Percentiles rank a stretch among this genome's conserved stretches.
Conservation (phyloP, 2,888 invertebrate genomes). For the Pandemis cinnamomeana region DNA sequence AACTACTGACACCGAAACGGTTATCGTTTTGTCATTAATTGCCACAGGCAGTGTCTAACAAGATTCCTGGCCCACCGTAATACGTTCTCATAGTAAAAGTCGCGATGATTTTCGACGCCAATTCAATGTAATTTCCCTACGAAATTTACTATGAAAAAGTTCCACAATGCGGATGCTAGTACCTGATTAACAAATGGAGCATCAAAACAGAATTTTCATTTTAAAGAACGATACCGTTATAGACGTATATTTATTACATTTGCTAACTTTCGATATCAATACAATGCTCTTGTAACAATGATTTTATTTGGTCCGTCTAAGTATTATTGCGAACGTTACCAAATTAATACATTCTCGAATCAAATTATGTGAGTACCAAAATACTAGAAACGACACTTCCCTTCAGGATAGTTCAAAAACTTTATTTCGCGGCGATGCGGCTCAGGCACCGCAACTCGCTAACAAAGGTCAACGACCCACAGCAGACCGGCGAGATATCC, state of each 20-base stretch:
- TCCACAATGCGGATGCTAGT: neutral
- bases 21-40: too few relatives aligned
- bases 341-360: constrained; percentile 1
- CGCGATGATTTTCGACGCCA: too few relatives aligned
- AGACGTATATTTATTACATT: constrained; percentile 11
- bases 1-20: too few relatives aligned
- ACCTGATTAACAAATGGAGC: neutral
- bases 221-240: neutral
- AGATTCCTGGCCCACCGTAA: too few relatives aligned
- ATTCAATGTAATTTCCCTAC: too few relatives aligned
- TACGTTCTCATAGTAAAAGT: too few relatives aligned
- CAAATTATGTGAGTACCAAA: neutral
- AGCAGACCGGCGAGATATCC: neutral
- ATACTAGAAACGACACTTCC: constrained; percentile 1
- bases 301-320: constrained; percentile 30
- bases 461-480: too few relatives aligned
- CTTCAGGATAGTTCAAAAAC: neutral
- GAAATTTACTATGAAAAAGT: too few relatives aligned
- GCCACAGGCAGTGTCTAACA: too few relatives aligned
- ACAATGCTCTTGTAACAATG: constrained; percentile 16
- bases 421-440: neutral
- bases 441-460: neutral
- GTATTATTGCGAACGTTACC: constrained; percentile 46
- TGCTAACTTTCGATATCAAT: constrained; percentile 24
- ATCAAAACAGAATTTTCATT: neutral